Conservation (phyloP, 2,113 vertebrate genomes). For the Actenoides hombroni region DNA sequence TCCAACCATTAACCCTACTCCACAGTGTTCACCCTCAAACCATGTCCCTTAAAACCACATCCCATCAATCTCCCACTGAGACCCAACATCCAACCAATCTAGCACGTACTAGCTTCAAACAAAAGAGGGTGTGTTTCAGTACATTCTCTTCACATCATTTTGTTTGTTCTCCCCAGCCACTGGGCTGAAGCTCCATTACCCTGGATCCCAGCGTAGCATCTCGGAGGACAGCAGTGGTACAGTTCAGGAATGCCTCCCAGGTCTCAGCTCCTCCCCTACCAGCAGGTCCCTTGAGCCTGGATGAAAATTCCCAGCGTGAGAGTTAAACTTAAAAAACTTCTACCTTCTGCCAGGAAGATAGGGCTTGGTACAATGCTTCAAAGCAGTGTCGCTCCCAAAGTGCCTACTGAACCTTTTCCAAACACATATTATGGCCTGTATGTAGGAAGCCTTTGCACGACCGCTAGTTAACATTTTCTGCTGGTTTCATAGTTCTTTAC, state of each 20-base stretch:
- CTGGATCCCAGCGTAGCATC: not conserved
- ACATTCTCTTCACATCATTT: not conserved
- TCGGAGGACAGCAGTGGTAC: not conserved
- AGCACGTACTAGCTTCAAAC: not conserved
- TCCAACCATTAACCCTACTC: no score
- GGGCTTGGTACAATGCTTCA: not conserved
- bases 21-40: no score
- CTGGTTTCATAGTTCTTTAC: not conserved
- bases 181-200: not conserved
- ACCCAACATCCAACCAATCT: not conserved
- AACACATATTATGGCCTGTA: not conserved
- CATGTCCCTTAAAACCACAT: no score
- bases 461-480: not conserved
- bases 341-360: not conserved
- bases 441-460: not conserved
- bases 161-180: not conserved
- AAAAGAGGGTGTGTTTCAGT: accelerated
- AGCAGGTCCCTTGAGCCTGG: not conserved
- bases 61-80: not conserved
- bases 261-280: not conserved
- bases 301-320: not conserved
- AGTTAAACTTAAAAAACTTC: not conserved
- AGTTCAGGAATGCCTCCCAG: not conserved
- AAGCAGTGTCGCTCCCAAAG: not conserved
- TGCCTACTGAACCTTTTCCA: not conserved